Conservation (phyloP, 2,113 vertebrate genomes). For the Beaufortia kweichowensis region DNA sequence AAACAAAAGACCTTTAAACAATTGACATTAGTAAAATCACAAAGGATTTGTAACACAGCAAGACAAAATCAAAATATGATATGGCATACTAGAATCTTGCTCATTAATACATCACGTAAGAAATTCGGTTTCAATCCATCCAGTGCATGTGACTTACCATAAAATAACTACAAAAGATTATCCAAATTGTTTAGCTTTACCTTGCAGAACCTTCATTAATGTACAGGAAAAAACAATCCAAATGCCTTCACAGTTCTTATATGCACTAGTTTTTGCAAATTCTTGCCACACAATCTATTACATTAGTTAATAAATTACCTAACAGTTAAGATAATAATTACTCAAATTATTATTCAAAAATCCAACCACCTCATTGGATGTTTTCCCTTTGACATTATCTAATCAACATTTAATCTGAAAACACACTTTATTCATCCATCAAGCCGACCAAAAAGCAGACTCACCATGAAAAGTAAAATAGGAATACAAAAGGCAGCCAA, state of each 20-base stretch:
- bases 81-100: constrained; percentile 27
- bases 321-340: neutral
- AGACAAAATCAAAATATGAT: constrained; percentile 20
- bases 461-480: constrained; percentile 10
- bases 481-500: neutral
- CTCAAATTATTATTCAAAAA: neutral
- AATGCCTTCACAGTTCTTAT: constrained; percentile 8
- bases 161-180: constrained; percentile 22
- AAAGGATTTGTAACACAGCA: constrained; percentile 4
- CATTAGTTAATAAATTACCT: neutral
- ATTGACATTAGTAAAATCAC: constrained; percentile 15
- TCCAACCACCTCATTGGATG: neutral
- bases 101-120: constrained; percentile 22
- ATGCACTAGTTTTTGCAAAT: neutral
- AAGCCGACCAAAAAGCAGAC: constrained; percentile 17
- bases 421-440: neutral
- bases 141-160: constrained; percentile 35
- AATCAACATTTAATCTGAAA: neutral
- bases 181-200: neutral
- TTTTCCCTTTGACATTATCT: neutral
- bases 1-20: constrained; percentile 12
- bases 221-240: constrained; percentile 9
- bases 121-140: constrained; percentile 28
- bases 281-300: neutral
- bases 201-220: constrained; percentile 20